Evolutionary conservation across 1,140 invertebrate species (phyloP), one percentile per base, ranked within the genome.

Genomic region (Zaprionus inermis): DNA sequence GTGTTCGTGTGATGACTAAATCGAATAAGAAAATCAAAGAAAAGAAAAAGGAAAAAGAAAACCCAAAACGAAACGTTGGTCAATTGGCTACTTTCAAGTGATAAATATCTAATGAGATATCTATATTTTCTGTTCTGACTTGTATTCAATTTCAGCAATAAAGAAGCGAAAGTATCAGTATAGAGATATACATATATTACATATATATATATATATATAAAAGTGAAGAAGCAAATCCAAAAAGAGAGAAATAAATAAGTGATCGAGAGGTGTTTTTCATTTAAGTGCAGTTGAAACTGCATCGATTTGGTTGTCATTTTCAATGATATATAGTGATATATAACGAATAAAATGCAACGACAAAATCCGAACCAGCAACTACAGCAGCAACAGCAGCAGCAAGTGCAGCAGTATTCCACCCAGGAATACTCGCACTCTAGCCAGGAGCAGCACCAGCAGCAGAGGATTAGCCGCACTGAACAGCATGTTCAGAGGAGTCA

Each of bases 401-500:
- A 94, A 78, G 94, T 93, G 91, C 93, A 93, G 77, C 92, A 94
- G 67, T 93, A 94, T 72, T 93, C 93, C 63, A 93, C 93, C 20
- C 91, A 91, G 68, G 90, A 91, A 78, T 90, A 79, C 49, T 89
- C 81, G 60, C 82, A 83, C 71, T 91, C 91, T 49, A 76, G 76
- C 46, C 91, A 92, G 76, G 88, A 91, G 82, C 88, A 91, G 71
- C 90, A 92, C 58, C 93, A 94, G 91, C 95, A 96, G 92, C 95
- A 96, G 91, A 93, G 95, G 88, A 93, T 94, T 82, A 94, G 94
- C 91, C 94, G 95, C 85, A 96, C 95, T 74, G 95, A 96, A 93
- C 95, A 95, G 92, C 95, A 96, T 92, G 94, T 96, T 92, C 88
- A 91, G 55, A 96, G 95, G 60, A 94, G 95, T 79, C 96, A 96